Percentiles rank a stretch among this genome's conserved stretches.
These are phyloP conservation scores for Ormyrus nitidulus DNA, from an alignment of 2,888 invertebrate species.

Conservation along the genomic window DNA sequence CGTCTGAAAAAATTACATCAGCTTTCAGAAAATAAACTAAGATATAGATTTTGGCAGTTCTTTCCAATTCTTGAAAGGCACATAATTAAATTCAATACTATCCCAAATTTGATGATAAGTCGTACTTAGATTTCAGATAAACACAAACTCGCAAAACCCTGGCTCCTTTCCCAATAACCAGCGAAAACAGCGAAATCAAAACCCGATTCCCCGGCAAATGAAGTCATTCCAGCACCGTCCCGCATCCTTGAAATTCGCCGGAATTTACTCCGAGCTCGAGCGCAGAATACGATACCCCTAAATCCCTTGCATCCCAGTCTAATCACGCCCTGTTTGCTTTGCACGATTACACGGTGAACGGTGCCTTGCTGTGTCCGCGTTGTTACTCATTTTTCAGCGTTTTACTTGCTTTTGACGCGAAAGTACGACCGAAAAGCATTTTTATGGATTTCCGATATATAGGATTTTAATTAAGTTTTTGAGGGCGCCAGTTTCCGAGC, in stretches of 20 bases:
- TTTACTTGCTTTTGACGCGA: too few relatives aligned
- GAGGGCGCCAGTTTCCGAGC: background rate
- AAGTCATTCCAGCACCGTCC: background rate
- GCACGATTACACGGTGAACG: background rate
- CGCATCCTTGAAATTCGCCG: background rate
- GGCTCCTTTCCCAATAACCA: too few relatives aligned
- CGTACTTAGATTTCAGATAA: too few relatives aligned
- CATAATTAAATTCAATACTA: too few relatives aligned
- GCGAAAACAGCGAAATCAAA: too few relatives aligned
- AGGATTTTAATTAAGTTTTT: conserved; percentile 36
- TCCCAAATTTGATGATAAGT: too few relatives aligned
- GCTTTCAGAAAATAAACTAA: too few relatives aligned
- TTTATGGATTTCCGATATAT: conserved; percentile 38
- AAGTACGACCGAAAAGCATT: background rate
- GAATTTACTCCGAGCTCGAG: background rate
- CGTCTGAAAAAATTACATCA: too few relatives aligned
- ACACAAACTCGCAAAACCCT: too few relatives aligned
- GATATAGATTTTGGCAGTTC: too few relatives aligned
- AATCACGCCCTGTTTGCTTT: background rate
- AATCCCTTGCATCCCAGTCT: background rate
- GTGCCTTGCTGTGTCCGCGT: background rate
- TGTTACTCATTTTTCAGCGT: too few relatives aligned
- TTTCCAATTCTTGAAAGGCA: too few relatives aligned
- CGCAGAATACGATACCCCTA: background rate
- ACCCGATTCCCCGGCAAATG: background rate